phyloP scores from a whole-genome alignment of 2,797 vertebrate species.

The Xenops minutus region DNA sequence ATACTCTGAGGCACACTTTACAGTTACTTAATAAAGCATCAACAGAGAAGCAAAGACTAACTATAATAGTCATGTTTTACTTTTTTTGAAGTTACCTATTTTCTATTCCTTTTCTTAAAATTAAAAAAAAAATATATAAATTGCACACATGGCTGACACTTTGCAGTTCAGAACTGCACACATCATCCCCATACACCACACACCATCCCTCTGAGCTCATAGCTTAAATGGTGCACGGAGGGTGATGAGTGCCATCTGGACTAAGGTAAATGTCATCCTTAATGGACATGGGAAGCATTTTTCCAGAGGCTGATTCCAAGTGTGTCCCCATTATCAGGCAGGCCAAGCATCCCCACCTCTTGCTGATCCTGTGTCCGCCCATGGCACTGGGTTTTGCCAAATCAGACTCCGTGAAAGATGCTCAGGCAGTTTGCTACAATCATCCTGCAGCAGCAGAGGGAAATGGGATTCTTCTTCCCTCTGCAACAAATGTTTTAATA shows the following conservation, averaged over 20 bases:
- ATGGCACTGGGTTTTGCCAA: fast-evolving
- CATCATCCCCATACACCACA: not conserved
- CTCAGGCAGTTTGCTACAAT: not conserved
- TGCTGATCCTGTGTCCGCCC: fast-evolving
- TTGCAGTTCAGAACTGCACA: not conserved
- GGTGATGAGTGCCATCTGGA: not conserved
- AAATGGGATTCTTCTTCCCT: not conserved
- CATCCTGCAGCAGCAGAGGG: not conserved
- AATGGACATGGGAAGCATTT: not conserved
- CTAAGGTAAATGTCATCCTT: not conserved
- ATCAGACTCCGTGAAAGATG: not conserved
- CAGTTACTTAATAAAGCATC: not conserved
- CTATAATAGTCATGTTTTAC: not conserved
- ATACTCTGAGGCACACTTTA: not conserved
- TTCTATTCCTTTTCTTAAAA: not conserved
- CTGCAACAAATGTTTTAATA: not conserved
- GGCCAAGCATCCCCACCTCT: not conserved
- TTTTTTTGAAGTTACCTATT: not conserved
- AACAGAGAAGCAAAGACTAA: not conserved
- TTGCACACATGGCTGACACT: not conserved
- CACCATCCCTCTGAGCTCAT: not conserved
- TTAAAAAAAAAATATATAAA: not conserved
- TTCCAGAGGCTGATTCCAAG: not conserved
- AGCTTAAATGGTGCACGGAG: not conserved
- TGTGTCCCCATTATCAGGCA: not conserved